Conservation (phyloP, 2,113 vertebrate species). For the Python bivittatus region DNA sequence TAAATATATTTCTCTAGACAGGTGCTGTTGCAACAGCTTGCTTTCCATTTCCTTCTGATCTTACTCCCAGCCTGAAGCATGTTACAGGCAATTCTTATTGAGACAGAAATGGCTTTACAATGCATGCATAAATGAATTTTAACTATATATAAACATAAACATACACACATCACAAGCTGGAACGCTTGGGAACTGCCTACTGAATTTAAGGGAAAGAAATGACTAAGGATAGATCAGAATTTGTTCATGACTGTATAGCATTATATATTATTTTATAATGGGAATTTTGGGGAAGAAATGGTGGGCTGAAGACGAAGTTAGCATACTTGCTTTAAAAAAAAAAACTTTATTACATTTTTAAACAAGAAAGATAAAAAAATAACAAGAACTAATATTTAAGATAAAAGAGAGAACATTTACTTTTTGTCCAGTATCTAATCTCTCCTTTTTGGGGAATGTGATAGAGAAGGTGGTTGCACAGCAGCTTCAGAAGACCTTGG, state of each 20-base stretch:
- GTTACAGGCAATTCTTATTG: conserved; percentile 4
- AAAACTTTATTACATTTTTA: too few species aligned
- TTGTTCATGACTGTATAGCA: neutral
- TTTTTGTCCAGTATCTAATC: too few species aligned
- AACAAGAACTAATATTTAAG: too few species aligned
- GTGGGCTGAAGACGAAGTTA: too few species aligned
- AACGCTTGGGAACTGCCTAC: neutral
- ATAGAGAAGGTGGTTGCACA: too few species aligned
- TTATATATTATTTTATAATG: neutral
- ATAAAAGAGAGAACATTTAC: too few species aligned
- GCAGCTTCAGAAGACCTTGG: too few species aligned
- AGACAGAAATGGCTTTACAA: neutral
- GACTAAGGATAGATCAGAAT: neutral
- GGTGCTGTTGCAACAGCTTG: conserved; percentile 7
- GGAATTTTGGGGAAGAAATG: too few species aligned
- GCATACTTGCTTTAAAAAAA: too few species aligned
- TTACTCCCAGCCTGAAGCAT: neutral
- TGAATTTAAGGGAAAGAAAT: neutral
- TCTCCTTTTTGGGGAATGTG: too few species aligned
- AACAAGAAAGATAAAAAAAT: too few species aligned
- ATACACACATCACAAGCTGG: neutral
- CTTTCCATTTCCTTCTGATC: conserved; percentile 19
- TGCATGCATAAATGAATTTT: neutral
- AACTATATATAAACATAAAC: conserved; percentile 13
- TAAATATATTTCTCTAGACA: conserved; percentile 3